Evolutionary conservation across 2,797 vertebrate genomes (phyloP).

Genomic region (Choloepus didactylus): DNA sequence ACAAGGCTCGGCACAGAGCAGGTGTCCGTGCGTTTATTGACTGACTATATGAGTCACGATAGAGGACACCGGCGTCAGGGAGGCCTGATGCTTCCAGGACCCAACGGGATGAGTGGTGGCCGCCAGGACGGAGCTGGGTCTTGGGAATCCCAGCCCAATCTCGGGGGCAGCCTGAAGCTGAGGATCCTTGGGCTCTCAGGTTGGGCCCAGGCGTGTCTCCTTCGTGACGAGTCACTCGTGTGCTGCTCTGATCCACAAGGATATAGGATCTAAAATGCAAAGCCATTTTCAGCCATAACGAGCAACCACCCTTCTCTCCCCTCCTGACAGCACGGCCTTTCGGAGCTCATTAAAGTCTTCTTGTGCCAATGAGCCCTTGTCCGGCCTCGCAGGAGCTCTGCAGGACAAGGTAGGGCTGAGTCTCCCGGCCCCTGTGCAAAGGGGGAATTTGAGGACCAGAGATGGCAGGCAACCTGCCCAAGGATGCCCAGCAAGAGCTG

Average conservation of each 20-base stretch:
- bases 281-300: neutral
- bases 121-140: neutral
- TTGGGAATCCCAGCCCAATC: too few species aligned
- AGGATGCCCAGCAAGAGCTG: neutral
- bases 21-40: conserved; percentile 20
- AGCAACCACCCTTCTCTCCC: neutral
- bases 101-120: neutral
- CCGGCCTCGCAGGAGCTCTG: neutral
- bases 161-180: neutral
- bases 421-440: neutral
- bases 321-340: neutral
- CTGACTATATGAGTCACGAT: neutral
- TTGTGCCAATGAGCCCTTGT: neutral
- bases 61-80: neutral
- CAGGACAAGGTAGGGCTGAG: neutral
- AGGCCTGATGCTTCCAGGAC: neutral
- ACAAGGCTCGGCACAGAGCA: neutral
- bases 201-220: neutral
- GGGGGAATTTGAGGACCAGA: neutral
- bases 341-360: neutral
- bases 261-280: conserved; percentile 20
- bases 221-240: neutral
- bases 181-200: neutral
- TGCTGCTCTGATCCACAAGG: neutral
- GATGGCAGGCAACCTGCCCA: neutral